A percentile compares a stretch with the other conserved stretches of the same genome.
phyloP scores from a whole-genome alignment of 2,888 invertebrate species.

The Pimpla rufipes region DNA sequence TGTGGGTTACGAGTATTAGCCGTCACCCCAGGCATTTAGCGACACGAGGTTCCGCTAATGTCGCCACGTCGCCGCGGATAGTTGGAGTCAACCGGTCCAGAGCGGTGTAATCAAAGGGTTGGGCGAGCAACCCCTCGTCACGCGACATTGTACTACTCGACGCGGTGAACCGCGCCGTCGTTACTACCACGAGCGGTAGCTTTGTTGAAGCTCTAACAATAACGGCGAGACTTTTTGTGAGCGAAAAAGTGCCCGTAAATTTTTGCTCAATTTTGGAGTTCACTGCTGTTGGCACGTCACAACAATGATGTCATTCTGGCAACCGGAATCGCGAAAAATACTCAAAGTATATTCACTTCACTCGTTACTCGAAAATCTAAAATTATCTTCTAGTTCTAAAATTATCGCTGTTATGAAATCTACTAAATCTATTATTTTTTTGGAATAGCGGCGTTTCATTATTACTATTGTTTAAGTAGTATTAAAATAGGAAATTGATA shows the following conservation, averaged over 20 bases:
- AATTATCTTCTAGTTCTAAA: too few species aligned
- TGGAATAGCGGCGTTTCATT: too few species aligned
- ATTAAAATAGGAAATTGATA: too few species aligned
- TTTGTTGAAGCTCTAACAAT: background rate
- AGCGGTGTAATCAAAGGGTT: conserved; percentile 81
- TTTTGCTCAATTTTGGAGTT: too few species aligned
- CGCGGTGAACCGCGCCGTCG: conserved; percentile 15
- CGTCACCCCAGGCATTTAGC: conserved; percentile 74
- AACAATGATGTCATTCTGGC: too few species aligned
- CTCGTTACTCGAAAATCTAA: too few species aligned
- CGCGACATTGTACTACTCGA: conserved; percentile 66
- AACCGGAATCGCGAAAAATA: too few species aligned
- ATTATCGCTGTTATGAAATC: too few species aligned
- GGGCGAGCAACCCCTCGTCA: conserved; percentile 71
- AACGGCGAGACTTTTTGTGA: background rate
- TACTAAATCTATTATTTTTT: too few species aligned
- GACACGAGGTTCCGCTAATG: conserved; percentile 80
- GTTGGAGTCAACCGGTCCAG: conserved; percentile 81
- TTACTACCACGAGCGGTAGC: background rate
- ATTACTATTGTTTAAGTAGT: too few species aligned
- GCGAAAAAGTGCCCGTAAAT: background rate
- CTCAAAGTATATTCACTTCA: too few species aligned
- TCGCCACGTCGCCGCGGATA: conserved; percentile 80
- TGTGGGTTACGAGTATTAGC: conserved; percentile 61
- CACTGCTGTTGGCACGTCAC: too few species aligned